Conservation (phyloP, 2,797 vertebrate species). For the Heliangelus exortis region DNA sequence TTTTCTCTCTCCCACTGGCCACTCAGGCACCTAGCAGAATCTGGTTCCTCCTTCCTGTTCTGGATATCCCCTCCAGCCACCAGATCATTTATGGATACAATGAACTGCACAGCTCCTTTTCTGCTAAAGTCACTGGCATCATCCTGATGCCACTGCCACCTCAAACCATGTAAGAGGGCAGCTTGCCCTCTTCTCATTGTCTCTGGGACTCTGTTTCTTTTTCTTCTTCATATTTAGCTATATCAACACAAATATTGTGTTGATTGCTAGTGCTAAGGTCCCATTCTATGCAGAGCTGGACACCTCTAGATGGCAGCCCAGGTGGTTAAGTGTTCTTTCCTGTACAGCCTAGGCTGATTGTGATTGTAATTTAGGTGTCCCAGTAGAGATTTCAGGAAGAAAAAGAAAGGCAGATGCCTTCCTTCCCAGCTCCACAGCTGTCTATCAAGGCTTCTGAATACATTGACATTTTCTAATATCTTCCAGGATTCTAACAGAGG, state of each 20-base stretch:
- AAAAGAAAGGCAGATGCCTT: neutral
- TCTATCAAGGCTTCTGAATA: neutral
- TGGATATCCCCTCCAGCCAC: neutral
- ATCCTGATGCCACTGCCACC: accelerated
- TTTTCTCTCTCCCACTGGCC: neutral
- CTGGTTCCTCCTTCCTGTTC: neutral
- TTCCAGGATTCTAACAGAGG: neutral
- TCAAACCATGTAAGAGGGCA: neutral
- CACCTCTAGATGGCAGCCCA: neutral
- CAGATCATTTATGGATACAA: neutral
- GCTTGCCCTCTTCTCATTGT: neutral
- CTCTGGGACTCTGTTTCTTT: neutral
- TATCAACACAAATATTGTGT: neutral
- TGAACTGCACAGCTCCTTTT: neutral
- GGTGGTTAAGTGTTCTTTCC: neutral
- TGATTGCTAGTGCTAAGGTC: neutral
- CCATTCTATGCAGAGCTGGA: neutral
- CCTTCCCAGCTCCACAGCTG: neutral
- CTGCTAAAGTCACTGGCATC: neutral
- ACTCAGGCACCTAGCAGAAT: neutral
- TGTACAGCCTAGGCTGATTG: neutral
- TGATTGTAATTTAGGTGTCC: neutral
- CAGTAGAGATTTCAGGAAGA: neutral
- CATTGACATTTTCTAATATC: neutral
- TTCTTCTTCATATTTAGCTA: neutral